Evolutionary conservation across 2,113 vertebrate species (phyloP).

Genomic region (Origma solitaria): DNA sequence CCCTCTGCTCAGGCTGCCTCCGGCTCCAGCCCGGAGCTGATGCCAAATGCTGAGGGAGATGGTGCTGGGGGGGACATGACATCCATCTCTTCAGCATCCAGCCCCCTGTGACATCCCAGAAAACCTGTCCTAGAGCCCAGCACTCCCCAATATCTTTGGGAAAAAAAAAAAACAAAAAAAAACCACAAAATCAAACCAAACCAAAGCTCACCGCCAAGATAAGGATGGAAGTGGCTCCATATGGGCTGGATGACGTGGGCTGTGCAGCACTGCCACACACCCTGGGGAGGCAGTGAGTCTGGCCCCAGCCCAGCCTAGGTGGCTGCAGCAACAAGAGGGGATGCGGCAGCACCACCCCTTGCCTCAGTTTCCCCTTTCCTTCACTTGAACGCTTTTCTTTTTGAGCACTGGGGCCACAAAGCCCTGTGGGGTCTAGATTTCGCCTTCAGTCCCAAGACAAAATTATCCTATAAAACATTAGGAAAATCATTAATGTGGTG

Average conservation of each 20-base stretch:
- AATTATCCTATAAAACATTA: not conserved
- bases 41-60: not conserved
- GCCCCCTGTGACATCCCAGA: not conserved
- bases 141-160: fast-evolving
- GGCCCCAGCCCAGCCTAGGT: not conserved
- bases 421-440: not conserved
- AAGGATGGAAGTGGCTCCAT: not conserved
- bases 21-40: not conserved
- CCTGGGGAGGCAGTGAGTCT: fast-evolving
- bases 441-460: not conserved
- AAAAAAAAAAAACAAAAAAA: not conserved
- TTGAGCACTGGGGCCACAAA: not conserved
- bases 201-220: not conserved
- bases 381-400: not conserved
- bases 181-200: not conserved
- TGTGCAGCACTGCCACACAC: not conserved
- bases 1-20: constrained; percentile 12
- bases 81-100: not conserved
- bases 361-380: constrained; percentile 25
- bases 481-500: not conserved
- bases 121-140: not conserved
- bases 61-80: not conserved
- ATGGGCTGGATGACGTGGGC: not conserved
- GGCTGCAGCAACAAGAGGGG: not conserved
- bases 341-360: not conserved